phyloP scores from a whole-genome alignment of 2,888 invertebrate species.

The Chrysolina americana region DNA sequence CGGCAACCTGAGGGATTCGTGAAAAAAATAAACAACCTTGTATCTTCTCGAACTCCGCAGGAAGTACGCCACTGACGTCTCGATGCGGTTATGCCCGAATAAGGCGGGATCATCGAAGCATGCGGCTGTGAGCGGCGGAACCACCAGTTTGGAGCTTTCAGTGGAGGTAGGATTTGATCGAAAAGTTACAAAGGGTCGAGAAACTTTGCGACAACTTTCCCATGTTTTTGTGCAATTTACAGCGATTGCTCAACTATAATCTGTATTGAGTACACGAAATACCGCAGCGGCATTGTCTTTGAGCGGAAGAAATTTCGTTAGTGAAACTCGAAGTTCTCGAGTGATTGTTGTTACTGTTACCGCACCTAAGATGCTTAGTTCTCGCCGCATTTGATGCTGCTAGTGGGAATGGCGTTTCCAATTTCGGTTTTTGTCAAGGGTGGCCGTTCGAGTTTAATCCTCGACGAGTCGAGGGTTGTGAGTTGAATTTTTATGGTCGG shows the following conservation, averaged over 20 bases:
- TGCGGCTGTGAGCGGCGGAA: conserved; percentile 23
- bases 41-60: background rate
- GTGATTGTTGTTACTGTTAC: conserved; percentile 42
- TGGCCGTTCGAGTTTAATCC: background rate
- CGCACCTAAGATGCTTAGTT: conserved; percentile 21
- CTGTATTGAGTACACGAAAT: conserved; percentile 47
- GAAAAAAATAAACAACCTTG: too few relatives aligned
- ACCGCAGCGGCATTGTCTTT: conserved; percentile 45
- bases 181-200: conserved; percentile 43
- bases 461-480: background rate
- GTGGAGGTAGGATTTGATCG: conserved; percentile 43
- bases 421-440: background rate
- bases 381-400: background rate
- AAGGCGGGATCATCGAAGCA: conserved; percentile 44
- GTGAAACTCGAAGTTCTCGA: conserved; percentile 35
- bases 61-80: conserved; percentile 15
- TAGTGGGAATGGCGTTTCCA: background rate
- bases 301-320: conserved; percentile 49
- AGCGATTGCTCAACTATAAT: conserved; percentile 48
- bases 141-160: conserved; percentile 43
- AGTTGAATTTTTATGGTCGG: background rate
- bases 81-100: conserved; percentile 33
- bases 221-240: conserved; percentile 44
- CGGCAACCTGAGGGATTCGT: too few relatives aligned
- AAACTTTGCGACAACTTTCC: conserved; percentile 49